phyloP scores from a whole-genome alignment of 2,888 invertebrate genomes.

The Caenorhabditis afra region DNA sequence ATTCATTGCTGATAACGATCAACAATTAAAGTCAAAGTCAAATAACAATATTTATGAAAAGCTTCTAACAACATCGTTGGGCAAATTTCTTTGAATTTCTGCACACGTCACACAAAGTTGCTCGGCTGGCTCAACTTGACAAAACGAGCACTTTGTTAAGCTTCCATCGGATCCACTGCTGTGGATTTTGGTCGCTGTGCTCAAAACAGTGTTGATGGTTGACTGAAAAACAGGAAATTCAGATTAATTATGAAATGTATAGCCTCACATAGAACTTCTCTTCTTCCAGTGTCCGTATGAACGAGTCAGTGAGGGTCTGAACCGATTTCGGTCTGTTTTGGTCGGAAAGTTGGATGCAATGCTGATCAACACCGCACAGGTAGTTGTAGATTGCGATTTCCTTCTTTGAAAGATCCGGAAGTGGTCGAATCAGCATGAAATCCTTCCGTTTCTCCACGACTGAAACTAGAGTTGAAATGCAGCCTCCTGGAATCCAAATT shows the following conservation, averaged over 20 bases:
- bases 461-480: constrained; percentile 37
- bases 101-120: constrained; percentile 26
- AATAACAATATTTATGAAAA: background rate
- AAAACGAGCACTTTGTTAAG: constrained; percentile 18
- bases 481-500: constrained; percentile 30
- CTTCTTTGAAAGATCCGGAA: constrained; percentile 65
- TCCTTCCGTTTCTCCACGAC: constrained; percentile 63
- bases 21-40: too few species aligned
- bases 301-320: constrained; percentile 61
- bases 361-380: constrained; percentile 52
- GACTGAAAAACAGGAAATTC: constrained; percentile 48
- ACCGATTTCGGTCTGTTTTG: constrained; percentile 37
- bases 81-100: background rate
- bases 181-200: constrained; percentile 68
- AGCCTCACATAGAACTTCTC: constrained; percentile 64
- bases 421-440: constrained; percentile 65
- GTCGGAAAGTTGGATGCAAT: constrained; percentile 37
- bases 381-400: constrained; percentile 66
- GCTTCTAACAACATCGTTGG: background rate
- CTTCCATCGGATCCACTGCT: constrained; percentile 8
- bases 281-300: constrained; percentile 60
- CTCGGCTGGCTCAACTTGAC: constrained; percentile 33
- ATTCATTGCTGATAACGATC: too few species aligned
- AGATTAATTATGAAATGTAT: background rate
- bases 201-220: constrained; percentile 70